Base-by-base conservation (phyloP, 1,140 invertebrate genomes). In the Bombyx mori region DNA sequence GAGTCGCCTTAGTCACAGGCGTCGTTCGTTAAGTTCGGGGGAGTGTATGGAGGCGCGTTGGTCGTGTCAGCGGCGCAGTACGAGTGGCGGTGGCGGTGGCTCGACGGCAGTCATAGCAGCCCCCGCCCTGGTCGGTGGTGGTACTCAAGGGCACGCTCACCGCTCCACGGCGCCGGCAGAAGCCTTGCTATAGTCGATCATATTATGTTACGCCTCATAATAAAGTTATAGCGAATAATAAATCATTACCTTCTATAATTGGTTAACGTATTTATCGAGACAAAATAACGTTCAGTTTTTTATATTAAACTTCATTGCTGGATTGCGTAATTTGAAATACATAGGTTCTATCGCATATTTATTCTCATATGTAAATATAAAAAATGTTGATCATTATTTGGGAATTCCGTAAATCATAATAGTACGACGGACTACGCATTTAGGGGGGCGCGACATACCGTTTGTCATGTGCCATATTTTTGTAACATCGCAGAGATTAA, bases 141-240 rank as follows among this genome's bases (percentile, higher is more conserved):
- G 68, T 53, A 8, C 8, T 60, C 77, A 78, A 83, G 80, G 80
- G 68, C 67, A 69, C 77, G 76, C 71, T 77, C 75, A 73, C 75
- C 69, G 63, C 62, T 55, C 35, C 62, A 61, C 54, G 66, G 63
- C 55, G 45, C 54, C 12, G 50, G 35, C 52, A 4, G 56, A 54
- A 44, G 45, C 26, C 26, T 35, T 35, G 26, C 26, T 35, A 35
- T 35, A 35, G 2, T 35, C 26, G 26, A 35, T 35, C 26, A 35
- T 35, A 1, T 35, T 35, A 35, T 35, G 26, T 35, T 35, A 35
- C 26, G 26, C 26, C 26, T 35, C 26, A 35, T 35, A 35, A 35
- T 35, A 3, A 35, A 35, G 0, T 0, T 35, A 1, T 3, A 5
- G 26, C 26, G 4, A 35, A 5, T 35, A 35, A 35, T 35, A 35